Conservation (phyloP, 2,113 vertebrate species). For the Myotis lucifugus region DNA sequence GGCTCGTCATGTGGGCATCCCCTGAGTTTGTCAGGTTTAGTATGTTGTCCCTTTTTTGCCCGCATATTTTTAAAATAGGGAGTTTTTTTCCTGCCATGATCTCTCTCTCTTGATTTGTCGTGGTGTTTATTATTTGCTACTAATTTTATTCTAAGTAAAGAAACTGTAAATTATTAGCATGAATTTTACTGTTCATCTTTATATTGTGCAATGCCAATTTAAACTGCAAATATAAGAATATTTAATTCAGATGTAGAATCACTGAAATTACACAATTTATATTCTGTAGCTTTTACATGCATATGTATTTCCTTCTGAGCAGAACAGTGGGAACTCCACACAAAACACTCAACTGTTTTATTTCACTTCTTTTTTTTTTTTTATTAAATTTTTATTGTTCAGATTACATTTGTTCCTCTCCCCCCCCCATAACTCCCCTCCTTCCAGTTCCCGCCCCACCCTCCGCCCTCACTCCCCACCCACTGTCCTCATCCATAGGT, state of each 20-base stretch:
- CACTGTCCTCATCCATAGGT: no score
- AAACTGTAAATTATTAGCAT: not conserved
- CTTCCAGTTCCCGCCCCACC: no score
- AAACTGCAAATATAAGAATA: slow-evolving; percentile 11
- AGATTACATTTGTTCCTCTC: no score
- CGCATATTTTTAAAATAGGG: not conserved
- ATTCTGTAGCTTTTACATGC: not conserved
- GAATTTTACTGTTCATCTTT: slow-evolving; percentile 17
- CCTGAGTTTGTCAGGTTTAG: no score
- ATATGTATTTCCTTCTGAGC: not conserved
- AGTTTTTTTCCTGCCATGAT: not conserved
- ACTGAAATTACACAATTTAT: not conserved
- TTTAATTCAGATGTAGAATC: slow-evolving; percentile 21
- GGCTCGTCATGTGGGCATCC: no score
- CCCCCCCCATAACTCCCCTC: no score
- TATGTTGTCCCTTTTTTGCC: not conserved
- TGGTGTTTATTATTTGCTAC: slow-evolving; percentile 5
- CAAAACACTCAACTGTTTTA: not conserved
- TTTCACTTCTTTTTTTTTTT: no score
- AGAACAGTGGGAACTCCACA: not conserved
- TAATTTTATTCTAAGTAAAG: slow-evolving; percentile 17
- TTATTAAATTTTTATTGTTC: no score
- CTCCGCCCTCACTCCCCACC: no score
- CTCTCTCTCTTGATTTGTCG: not conserved
- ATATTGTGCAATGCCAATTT: not conserved